A percentile compares a stretch with the other conserved stretches of the same genome.
phyloP scores from a whole-genome alignment of 2,888 invertebrate genomes.

The Noctua pronuba region DNA sequence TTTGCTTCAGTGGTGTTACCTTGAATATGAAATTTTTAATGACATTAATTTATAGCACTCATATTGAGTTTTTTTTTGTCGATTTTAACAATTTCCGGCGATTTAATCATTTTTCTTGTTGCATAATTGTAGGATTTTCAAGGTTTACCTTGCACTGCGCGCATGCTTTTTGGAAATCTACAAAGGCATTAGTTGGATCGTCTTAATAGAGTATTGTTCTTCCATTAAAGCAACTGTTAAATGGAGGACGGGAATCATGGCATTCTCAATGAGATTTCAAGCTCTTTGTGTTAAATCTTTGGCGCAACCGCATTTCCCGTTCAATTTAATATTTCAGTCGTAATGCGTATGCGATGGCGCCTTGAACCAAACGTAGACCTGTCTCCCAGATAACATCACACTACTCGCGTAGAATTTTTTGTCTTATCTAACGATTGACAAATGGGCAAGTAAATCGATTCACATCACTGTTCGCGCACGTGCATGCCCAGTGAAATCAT shows the following conservation, averaged over 20 bases:
- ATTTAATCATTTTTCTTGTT: neutral
- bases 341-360: neutral
- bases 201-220: neutral
- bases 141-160: neutral
- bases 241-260: neutral
- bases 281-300: neutral
- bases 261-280: neutral
- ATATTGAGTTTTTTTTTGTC: neutral
- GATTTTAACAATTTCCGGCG: neutral
- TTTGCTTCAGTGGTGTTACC: constrained; percentile 34
- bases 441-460: constrained; percentile 64
- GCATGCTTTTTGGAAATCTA: neutral
- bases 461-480: constrained; percentile 65
- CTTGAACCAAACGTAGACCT: constrained; percentile 28
- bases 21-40: constrained; percentile 21
- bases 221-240: neutral
- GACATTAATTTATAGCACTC: constrained; percentile 13
- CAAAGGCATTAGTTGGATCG: neutral
- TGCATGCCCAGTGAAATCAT: constrained; percentile 73
- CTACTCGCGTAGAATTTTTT: constrained; percentile 31
- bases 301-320: neutral
- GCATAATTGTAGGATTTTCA: neutral
- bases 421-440: constrained; percentile 61
- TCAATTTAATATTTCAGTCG: constrained; percentile 1
- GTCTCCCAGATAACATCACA: constrained; percentile 35